Base-by-base conservation (phyloP, 2,113 vertebrate species). In the Archocentrus centrarchus region DNA sequence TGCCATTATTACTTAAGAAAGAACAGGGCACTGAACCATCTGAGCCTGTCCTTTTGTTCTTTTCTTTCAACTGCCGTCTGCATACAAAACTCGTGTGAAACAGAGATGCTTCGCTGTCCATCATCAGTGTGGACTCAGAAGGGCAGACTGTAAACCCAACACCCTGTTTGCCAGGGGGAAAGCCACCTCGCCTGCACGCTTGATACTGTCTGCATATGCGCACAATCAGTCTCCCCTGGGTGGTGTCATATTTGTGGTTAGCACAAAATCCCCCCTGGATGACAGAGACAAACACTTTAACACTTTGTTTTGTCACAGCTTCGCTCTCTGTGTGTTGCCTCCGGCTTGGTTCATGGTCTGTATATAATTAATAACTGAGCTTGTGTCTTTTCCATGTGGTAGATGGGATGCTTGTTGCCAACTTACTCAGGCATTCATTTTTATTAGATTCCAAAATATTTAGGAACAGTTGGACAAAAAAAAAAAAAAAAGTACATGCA, bases 351-450 rank as follows among this genome's bases (percentile, higher is more conserved):
- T 75, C 14, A 8, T 6, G 61, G 20, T 78, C 79, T 79, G 20
- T 86, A 6, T 73, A 88, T 91, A 81, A 89, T 89, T 87, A 86
- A 91, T 88, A 89, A 90, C 70, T 84, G 64, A n/a, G 24, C 68
- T 55, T 35, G 68, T 73, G 22, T 66, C 47, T 57, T 75, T 86
- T 85, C 37, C 75, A 73, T 32, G 75, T 47, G 11, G 80, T 80
- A 82, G 75, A 37, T 15, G 18, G 77, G 53, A 41, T 32, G 55
- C 77, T 82, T 35, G 7, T 30, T 77, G 39, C 24, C 1, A 14
- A 61, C 30, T 60, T 37, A 27, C 77, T 79, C 24, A 57, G 22
- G 47, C 41, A 39, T 75, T 63, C 0, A 0, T 70, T 9, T 44
- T 9, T 44, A 47, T 81, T 3, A 1, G 53, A 61, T 59, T 30